phyloP scores from a whole-genome alignment of 1,140 invertebrate species.

The Drosophila serrata region DNA sequence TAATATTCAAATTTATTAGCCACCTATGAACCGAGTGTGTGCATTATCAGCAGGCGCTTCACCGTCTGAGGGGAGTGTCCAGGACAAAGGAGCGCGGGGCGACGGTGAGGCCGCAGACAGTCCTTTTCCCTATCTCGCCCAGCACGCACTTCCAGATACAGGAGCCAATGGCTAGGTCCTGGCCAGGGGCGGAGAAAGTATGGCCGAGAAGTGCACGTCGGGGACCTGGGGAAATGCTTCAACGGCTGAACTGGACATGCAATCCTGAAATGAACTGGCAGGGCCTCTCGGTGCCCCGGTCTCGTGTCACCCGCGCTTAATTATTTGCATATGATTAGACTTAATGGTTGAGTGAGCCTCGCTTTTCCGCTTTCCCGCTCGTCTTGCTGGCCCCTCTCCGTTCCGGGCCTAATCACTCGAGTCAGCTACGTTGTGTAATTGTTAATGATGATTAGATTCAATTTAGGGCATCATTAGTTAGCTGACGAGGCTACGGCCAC shows the following conservation, averaged over 20 bases:
- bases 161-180: neutral
- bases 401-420: conserved; percentile 65
- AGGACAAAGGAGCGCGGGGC: conserved; percentile 1
- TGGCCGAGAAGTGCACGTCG: conserved; percentile 67
- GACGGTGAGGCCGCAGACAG: conserved; percentile 14
- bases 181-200: conserved; percentile 56
- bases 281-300: conserved; percentile 12
- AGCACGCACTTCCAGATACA: conserved; percentile 48
- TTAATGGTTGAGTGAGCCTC: conserved; percentile 70
- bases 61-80: conserved; percentile 3
- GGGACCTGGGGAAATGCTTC: conserved; percentile 77
- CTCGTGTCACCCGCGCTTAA: conserved; percentile 74
- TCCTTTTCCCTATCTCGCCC: conserved; percentile 45
- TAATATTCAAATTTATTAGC: conserved; percentile 85
- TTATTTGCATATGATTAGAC: conserved; percentile 85
- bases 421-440: conserved; percentile 77
- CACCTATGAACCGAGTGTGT: conserved; percentile 84
- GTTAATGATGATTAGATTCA: conserved; percentile 85
- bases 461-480: conserved; percentile 85
- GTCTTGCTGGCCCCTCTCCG: neutral
- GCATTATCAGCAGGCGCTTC: conserved; percentile 81
- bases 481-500: conserved; percentile 60
- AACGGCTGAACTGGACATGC: conserved; percentile 44
- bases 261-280: conserved; percentile 8
- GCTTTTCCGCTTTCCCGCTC: neutral